Conservation (phyloP, 2,797 vertebrate species). For the Urosaurus nigricauda region DNA sequence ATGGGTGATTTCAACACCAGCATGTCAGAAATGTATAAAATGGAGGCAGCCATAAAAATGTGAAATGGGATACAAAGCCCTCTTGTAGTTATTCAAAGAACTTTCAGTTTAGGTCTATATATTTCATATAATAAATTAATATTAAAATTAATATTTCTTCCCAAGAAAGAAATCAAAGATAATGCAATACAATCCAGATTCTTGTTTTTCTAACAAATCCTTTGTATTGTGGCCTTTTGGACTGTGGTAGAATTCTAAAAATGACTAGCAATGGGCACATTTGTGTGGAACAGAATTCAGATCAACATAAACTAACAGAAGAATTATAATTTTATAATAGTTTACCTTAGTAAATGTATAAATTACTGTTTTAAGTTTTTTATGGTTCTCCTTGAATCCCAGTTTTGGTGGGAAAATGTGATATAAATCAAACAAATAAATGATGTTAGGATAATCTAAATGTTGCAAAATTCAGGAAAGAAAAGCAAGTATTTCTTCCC, state of each 20-base stretch:
- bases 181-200: neutral
- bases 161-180: slow-evolving; percentile 59
- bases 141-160: slow-evolving; percentile 57
- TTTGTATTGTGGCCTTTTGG: neutral
- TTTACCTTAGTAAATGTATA: neutral
- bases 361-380: no score
- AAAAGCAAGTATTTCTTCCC: no score
- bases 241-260: no score
- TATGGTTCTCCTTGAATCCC: no score
- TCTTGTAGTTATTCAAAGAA: neutral
- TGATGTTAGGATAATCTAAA: no score
- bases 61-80: neutral
- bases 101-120: slow-evolving; percentile 57
- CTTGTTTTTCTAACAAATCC: neutral
- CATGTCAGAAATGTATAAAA: neutral
- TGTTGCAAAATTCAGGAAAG: no score
- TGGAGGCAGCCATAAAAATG: neutral
- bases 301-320: neutral
- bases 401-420: no score
- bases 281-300: neutral
- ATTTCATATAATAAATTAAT: slow-evolving; percentile 49
- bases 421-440: no score
- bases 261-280: neutral
- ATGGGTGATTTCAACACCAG: neutral
- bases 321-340: neutral